phyloP scores from a whole-genome alignment of 2,888 invertebrate species.

The Eupithecia tripunctaria region DNA sequence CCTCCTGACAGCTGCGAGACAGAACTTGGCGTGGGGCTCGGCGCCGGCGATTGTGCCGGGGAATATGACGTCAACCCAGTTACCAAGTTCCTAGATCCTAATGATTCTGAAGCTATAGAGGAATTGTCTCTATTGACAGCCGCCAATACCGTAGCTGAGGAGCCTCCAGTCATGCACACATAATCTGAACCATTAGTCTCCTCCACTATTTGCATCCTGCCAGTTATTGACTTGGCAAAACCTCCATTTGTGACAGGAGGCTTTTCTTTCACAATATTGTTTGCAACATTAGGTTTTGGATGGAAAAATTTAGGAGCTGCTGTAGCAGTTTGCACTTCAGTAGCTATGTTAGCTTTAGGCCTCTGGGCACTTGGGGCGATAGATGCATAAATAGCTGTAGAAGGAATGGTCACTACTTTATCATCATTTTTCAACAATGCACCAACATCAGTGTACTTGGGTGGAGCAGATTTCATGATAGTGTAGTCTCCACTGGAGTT shows the following conservation, averaged over 20 bases:
- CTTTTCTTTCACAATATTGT: constrained; percentile 79
- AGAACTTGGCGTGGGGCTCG: constrained; percentile 87
- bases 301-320: constrained; percentile 84
- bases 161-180: constrained; percentile 93
- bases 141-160: constrained; percentile 77
- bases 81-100: constrained; percentile 71
- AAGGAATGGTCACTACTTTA: constrained; percentile 76
- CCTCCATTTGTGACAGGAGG: constrained; percentile 66
- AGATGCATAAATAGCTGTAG: constrained; percentile 82
- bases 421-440: constrained; percentile 74
- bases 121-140: constrained; percentile 77
- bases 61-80: constrained; percentile 80
- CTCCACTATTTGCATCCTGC: constrained; percentile 84
- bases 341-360: constrained; percentile 81
- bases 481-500: constrained; percentile 76
- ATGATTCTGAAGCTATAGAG: constrained; percentile 70
- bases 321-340: constrained; percentile 81
- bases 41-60: constrained; percentile 84
- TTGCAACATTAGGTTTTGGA: constrained; percentile 84
- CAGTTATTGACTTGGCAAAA: constrained; percentile 63
- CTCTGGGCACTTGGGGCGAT: constrained; percentile 83
- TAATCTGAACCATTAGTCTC: constrained; percentile 92
- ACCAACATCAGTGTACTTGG: constrained; percentile 79
- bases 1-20: constrained; percentile 86
- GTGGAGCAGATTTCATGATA: constrained; percentile 80